phyloP scores from a whole-genome alignment of 1,140 invertebrate species.

The Aphelenchoides fujianensis region DNA sequence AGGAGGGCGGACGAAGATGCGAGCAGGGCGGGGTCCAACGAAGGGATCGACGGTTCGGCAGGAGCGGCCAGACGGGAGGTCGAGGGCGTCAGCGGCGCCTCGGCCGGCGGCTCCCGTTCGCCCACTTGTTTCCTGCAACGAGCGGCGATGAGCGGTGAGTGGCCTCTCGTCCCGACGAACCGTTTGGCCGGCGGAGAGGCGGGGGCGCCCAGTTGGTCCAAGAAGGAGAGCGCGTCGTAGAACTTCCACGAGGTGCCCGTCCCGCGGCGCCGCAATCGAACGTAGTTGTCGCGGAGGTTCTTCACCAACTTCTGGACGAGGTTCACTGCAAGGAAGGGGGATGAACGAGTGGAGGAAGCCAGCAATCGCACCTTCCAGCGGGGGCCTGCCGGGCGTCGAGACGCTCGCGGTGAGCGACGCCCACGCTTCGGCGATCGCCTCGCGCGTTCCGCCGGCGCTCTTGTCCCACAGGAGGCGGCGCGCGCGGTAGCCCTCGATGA shows the following conservation, averaged over 20 bases:
- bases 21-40: too few species aligned
- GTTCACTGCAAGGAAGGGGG: neutral
- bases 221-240: neutral
- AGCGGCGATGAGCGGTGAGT: too few species aligned
- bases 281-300: constrained; percentile 1
- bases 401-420: neutral
- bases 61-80: too few species aligned
- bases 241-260: neutral
- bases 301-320: constrained; percentile 1
- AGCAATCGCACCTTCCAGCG: neutral
- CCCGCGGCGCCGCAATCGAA: neutral
- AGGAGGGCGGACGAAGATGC: too few species aligned
- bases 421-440: neutral
- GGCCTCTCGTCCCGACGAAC: too few species aligned
- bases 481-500: neutral
- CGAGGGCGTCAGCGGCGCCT: too few species aligned
- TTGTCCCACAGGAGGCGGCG: neutral
- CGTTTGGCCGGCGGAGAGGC: too few species aligned
- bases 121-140: too few species aligned
- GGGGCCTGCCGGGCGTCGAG: neutral
- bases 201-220: too few species aligned
- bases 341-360: too few species aligned
- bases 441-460: neutral
- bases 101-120: too few species aligned
- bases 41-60: too few species aligned